These are phyloP conservation scores for Erpetoichthys calabaricus DNA, from an alignment of 2,797 vertebrate species.

Conservation along the genomic window DNA sequence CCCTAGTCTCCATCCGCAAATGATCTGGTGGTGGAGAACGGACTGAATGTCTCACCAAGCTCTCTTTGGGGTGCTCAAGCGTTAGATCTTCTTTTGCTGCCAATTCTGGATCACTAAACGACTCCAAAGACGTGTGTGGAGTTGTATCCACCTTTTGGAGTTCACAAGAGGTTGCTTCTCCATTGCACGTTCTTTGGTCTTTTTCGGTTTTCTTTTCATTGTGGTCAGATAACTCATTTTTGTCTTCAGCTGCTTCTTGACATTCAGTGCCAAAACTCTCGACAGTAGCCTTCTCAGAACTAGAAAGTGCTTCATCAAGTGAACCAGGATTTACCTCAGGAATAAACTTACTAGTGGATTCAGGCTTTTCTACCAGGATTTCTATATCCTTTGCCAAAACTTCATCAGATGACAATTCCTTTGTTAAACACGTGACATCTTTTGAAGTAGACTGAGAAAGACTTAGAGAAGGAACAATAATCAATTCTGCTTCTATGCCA, in stretches of 20 bases:
- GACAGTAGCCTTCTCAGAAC: conserved; percentile 34
- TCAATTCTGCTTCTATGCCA: conserved; percentile 11
- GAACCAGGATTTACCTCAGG: conserved; percentile 35
- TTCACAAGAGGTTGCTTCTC: neutral
- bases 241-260: neutral
- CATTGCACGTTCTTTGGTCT: conserved; percentile 20
- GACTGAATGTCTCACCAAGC: conserved; percentile 31
- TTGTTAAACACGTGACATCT: conserved; percentile 21
- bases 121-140: conserved; percentile 19
- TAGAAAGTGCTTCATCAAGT: conserved; percentile 36
- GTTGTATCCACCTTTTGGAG: conserved; percentile 15
- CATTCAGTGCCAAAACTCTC: conserved; percentile 25
- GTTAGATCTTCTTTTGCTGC: conserved; percentile 9
- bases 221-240: conserved; percentile 4
- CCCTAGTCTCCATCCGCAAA: conserved; percentile 24
- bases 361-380: conserved; percentile 45
- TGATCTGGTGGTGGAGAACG: conserved; percentile 32
- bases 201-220: conserved; percentile 27
- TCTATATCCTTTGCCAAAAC: conserved; percentile 38
- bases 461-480: too few relatives aligned
- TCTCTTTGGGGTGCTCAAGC: conserved; percentile 13
- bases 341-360: conserved; percentile 33
- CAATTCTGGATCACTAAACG: conserved; percentile 31
- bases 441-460: conserved; percentile 27
- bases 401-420: conserved; percentile 27